Base-by-base conservation (phyloP, 2,797 vertebrate genomes). In the Poecile montanus region DNA sequence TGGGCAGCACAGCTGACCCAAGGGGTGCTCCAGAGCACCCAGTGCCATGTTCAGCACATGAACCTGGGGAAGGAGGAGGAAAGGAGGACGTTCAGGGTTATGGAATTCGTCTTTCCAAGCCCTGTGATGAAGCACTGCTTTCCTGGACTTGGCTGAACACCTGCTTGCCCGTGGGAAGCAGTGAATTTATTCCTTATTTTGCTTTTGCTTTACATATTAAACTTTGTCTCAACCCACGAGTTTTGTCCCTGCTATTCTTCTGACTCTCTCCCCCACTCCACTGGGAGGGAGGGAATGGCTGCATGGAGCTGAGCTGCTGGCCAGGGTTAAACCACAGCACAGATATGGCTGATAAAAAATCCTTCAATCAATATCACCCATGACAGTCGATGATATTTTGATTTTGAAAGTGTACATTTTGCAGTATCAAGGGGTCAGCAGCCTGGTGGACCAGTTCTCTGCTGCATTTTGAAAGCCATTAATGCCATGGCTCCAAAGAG, bases 21-120 rank as follows among this genome's bases (percentile, higher is more conserved):
- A 82, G 40, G 16, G 51, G 4, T 27, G 4, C 42, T 2, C n/a
- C 85, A 58, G 5, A 13, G 3, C 26, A 3, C 10, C 13, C 8
- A 11, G 8, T 1, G 2, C 66, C 34, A 13, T 0, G 7, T 5
- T 36, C 25, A 40, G 30, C 13, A 10, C 2, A 4, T 2, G 44
- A 36, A 74, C 3, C n/a, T 32, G 45, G 26, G 29, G 7, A n/a
- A 71, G 27, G 38, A 66, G 32, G 15, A 57, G 30, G 8, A 66
- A 42, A 7, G 3, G 16, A 44, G 11, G 16, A 23, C 0, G 1
- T 47, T 48, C 1, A 1, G 21, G 5, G 3, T 30, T 18, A 26
- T 10, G 16, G 9, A 2, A 5, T 82, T 79, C 40, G 9, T 51
- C 17, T 71, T 60, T 27, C 47, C 19, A 42, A 16, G 10, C 23